Percentiles rank a stretch among this genome's conserved stretches.
Evolutionary conservation across 2,113 vertebrate genomes (phyloP).

Genomic region (Gadus macrocephalus): DNA sequence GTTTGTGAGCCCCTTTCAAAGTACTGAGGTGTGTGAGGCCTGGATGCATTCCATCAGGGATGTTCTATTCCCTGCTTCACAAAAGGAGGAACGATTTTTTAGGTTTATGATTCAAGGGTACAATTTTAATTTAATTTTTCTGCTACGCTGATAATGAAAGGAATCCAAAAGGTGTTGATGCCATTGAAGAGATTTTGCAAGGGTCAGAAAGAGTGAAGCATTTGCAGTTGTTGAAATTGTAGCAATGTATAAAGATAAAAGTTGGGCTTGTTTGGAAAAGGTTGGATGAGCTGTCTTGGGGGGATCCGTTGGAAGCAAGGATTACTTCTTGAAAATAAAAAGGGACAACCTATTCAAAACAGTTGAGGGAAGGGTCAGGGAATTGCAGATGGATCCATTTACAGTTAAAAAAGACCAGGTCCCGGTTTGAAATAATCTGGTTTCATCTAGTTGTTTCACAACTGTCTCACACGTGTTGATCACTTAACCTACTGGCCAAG

Average conservation of each 20-base stretch:
- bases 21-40: too few species aligned
- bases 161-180: not conserved
- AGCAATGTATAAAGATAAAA: not conserved
- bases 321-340: not conserved
- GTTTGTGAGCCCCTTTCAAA: not conserved
- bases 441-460: too few species aligned
- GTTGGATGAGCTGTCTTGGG: not conserved
- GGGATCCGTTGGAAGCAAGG: not conserved
- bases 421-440: too few species aligned
- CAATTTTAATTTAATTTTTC: not conserved
- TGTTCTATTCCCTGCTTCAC: conserved; percentile 4
- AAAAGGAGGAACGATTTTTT: not conserved
- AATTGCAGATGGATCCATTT: not conserved
- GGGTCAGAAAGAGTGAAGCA: not conserved
- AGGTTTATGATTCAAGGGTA: not conserved
- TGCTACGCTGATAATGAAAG: not conserved
- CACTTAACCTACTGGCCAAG: too few species aligned
- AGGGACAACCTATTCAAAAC: not conserved
- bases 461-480: too few species aligned
- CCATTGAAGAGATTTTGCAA: not conserved
- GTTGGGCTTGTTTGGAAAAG: not conserved
- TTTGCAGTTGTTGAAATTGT: not conserved
- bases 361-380: not conserved
- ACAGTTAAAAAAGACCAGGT: not conserved
- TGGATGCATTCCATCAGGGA: conserved; percentile 4